Evolutionary conservation across 1,140 invertebrate genomes (phyloP).

Genomic region (Neodiprion fabricii): DNA sequence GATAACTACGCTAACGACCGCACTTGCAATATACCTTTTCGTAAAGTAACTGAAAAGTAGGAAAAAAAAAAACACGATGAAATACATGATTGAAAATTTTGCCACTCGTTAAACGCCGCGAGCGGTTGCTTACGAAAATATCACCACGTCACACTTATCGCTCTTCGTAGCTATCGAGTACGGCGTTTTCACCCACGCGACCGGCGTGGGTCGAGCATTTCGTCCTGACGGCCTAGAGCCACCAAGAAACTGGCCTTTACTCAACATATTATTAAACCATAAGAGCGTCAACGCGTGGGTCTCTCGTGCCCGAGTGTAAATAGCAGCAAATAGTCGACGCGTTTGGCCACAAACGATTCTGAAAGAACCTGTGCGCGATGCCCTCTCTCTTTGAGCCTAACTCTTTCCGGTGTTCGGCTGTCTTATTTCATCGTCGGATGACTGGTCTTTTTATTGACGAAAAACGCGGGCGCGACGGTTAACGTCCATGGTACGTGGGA

Average conservation of each 20-base stretch:
- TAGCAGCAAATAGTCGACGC: not conserved
- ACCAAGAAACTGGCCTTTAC: not conserved
- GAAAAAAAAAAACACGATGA: not conserved
- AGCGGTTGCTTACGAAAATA: not conserved
- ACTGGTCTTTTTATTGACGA: no score
- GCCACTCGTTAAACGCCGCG: not conserved
- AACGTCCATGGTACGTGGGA: no score
- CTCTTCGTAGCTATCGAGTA: not conserved
- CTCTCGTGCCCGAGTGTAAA: not conserved
- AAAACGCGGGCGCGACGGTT: no score
- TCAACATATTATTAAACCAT: not conserved
- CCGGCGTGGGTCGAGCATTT: not conserved
- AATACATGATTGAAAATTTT: not conserved
- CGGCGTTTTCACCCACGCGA: not conserved
- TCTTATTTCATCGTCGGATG: no score
- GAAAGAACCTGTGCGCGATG: no score
- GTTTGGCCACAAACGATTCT: not conserved
- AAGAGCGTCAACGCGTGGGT: not conserved
- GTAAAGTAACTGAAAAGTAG: not conserved
- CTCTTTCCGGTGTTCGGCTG: no score
- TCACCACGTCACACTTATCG: not conserved
- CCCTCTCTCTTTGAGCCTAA: no score
- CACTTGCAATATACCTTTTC: not conserved
- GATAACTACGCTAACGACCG: slow-evolving; percentile 7
- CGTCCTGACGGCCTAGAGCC: not conserved